Percentiles rank a stretch among this genome's conserved stretches.
Conservation (phyloP, 2,113 vertebrate genomes). For the Neogale vison region DNA sequence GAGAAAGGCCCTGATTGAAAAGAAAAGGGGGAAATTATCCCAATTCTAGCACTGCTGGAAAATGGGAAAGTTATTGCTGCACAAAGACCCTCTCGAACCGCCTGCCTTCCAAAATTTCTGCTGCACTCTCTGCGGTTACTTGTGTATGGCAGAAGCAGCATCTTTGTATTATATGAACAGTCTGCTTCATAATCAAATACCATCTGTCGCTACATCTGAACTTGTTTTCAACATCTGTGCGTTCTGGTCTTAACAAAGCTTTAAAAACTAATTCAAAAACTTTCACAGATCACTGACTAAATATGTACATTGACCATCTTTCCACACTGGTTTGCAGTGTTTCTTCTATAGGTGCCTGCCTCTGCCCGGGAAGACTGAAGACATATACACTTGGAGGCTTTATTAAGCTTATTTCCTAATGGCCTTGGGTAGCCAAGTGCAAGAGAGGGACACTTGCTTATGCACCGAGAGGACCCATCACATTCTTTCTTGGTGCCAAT, state of each 20-base stretch:
- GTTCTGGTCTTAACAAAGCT: conserved; percentile 99
- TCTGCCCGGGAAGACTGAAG: conserved; percentile 83
- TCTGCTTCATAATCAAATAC: conserved; percentile 99
- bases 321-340: conserved; percentile 85
- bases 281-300: conserved; percentile 95
- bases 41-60: conserved; percentile 86
- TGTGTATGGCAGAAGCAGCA: conserved; percentile 98
- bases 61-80: conserved; percentile 88
- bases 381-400: conserved; percentile 84
- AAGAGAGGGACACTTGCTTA: conserved; percentile 89
- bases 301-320: conserved; percentile 92
- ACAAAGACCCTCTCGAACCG: conserved; percentile 91
- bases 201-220: conserved; percentile 99
- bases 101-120: conserved; percentile 90
- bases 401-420: conserved; percentile 91
- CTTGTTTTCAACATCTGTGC: conserved; percentile 99
- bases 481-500: conserved; percentile 90
- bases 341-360: conserved; percentile 85
- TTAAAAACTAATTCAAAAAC: conserved; percentile 99
- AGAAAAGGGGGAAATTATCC: conserved; percentile 82
- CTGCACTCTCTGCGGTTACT: conserved; percentile 95
- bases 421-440: conserved; percentile 91
- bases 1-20: conserved; percentile 63
- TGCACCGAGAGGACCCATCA: conserved; percentile 89
- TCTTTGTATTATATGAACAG: conserved; percentile 99